Percentiles rank a stretch among this genome's conserved stretches.
These are phyloP conservation scores for Aspiorhynchus laticeps DNA, from an alignment of 2,113 vertebrate genomes.

Conservation along the genomic window DNA sequence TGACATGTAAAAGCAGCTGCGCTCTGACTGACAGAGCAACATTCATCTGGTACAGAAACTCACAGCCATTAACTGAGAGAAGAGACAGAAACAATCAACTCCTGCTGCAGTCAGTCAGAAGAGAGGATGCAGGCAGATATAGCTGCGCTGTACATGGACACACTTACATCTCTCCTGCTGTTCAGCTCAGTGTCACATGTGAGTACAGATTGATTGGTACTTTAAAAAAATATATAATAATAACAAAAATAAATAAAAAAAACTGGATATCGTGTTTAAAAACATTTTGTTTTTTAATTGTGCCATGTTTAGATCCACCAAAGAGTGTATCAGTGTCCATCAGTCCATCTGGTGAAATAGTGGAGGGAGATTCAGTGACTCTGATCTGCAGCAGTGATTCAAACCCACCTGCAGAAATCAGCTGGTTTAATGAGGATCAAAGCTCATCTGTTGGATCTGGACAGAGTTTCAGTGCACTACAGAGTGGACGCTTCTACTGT, in stretches of 20 bases:
- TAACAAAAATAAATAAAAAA: too few species aligned
- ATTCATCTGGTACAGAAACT: conserved; percentile 16
- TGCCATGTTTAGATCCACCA: too few species aligned
- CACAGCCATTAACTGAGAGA: neutral
- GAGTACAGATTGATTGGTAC: neutral
- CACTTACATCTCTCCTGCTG: neutral
- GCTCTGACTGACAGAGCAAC: neutral
- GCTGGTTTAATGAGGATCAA: neutral
- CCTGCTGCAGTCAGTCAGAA: conserved; percentile 23
- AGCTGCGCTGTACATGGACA: neutral
- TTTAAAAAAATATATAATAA: too few species aligned
- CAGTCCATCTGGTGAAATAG: too few species aligned
- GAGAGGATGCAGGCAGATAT: conserved; percentile 31
- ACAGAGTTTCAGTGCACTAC: conserved; percentile 7
- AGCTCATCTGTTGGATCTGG: neutral
- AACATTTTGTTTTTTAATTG: too few species aligned
- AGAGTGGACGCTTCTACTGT: conserved; percentile 13
- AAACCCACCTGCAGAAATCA: neutral
- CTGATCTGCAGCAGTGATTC: too few species aligned
- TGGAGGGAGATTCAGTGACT: too few species aligned
- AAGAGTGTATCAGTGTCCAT: too few species aligned
- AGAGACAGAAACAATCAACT: neutral
- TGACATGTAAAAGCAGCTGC: conserved; percentile 12
- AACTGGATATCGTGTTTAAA: too few species aligned
- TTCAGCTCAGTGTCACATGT: neutral